phyloP scores from a whole-genome alignment of 2,113 vertebrate species.

The Antechinus stuartii region DNA sequence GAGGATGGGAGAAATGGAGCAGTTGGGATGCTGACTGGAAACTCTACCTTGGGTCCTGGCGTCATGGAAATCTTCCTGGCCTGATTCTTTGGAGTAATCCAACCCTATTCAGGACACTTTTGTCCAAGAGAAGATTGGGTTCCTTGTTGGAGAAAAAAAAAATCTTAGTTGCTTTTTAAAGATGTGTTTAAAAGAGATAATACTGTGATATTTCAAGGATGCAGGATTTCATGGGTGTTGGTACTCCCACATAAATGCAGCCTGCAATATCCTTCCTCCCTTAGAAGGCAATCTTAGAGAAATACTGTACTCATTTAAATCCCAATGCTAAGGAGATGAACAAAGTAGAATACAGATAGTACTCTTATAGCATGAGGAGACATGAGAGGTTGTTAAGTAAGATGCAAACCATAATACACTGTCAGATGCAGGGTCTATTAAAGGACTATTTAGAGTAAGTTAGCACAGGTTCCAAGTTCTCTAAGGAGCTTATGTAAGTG shows the following conservation, averaged over 20 bases:
- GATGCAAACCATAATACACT: neutral
- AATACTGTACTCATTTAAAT: neutral
- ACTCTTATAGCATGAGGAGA: neutral
- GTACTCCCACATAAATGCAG: neutral
- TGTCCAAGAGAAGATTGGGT: neutral
- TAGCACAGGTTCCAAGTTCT: neutral
- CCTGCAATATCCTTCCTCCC: neutral
- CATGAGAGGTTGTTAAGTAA: neutral
- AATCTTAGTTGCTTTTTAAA: neutral
- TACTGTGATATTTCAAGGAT: neutral
- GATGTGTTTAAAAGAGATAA: neutral
- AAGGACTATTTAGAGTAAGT: constrained; percentile 12
- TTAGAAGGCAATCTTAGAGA: neutral
- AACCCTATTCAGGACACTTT: neutral
- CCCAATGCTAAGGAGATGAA: neutral
- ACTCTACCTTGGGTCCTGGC: neutral
- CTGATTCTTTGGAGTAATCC: neutral
- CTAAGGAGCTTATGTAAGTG: neutral
- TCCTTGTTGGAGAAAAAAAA: neutral
- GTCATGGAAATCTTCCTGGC: neutral
- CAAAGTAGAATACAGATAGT: neutral
- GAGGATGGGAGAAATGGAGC: neutral
- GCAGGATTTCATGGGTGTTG: neutral
- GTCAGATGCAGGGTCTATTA: neutral
- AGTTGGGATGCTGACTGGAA: neutral